Base-by-base conservation (phyloP, 2,888 invertebrate genomes). In the Polietes domitor region DNA sequence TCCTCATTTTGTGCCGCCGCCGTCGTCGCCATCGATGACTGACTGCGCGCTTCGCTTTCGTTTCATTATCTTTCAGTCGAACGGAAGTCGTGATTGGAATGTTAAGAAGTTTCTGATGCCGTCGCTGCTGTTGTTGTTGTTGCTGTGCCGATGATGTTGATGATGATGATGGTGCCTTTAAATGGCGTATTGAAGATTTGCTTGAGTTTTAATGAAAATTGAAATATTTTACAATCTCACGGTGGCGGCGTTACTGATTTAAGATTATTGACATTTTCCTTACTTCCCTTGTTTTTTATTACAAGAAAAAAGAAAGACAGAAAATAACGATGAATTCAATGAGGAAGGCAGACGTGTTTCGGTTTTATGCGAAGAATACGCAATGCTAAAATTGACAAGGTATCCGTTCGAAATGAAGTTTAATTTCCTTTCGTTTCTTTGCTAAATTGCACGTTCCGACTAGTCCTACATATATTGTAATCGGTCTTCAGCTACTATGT, bases 61-160 rank as follows among this genome's bases (percentile, higher is more conserved):
- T 53, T 71, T 80, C 73, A 77, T 74, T 83, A 77, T 77, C 74
- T 32, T 43, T 74, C 24, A 17, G 43, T 28, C 32, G 63, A 77
- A 43, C 53, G 77, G 80, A 83, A 80, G 80, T 80, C 83, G 83
- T 83, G 83, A 83, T 83, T 80, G 71, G 77, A 83, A 83, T 80
- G 19, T 74, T 47, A 77, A 77, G 77, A 63, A 74, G 70, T 47
- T 77, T 43, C 24, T 47, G 41, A 53, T 21, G 26, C 68, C 24
- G 10, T 43, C 43, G 43, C 4, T 17, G 15, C n/a, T n/a, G n/a
- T 10, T 28, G 58, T 19, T 37, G 65, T 19, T 12, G 37, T 2
- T 65, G 65, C 10, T 12, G 37, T 37, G 63, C 7, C 21, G 26
- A 1, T 53, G n/a, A n/a, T 32, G 26, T 26, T 24, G 28, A 26